Evolutionary conservation across 2,797 vertebrate genomes (phyloP).

Genomic region (Alosa sapidissima): DNA sequence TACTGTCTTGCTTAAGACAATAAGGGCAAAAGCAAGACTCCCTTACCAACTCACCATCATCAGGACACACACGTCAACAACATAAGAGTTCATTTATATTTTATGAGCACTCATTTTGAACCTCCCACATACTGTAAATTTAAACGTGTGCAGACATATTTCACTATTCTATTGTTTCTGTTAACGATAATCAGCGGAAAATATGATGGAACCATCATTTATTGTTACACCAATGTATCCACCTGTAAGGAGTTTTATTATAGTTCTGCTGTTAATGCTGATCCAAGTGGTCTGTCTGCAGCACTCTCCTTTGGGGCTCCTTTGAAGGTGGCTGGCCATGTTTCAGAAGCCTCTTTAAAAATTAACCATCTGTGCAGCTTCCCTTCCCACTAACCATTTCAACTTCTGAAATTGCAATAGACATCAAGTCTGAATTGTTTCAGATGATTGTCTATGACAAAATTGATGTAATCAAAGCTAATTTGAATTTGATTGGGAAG

Average conservation of each 20-base stretch:
- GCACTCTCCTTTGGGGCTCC: neutral
- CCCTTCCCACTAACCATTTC: neutral
- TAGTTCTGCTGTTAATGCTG: neutral
- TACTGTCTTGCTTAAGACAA: too few relatives aligned
- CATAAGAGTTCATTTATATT: neutral
- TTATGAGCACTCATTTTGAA: neutral
- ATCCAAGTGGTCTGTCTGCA: neutral
- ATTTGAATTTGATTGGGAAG: neutral
- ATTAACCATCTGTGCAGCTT: neutral
- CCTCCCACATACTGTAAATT: neutral
- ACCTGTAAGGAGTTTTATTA: neutral
- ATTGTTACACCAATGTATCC: neutral
- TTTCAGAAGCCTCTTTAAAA: neutral
- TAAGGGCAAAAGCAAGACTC: too few relatives aligned
- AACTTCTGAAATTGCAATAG: neutral
- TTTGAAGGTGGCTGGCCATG: conserved; percentile 1
- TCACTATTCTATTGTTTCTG: neutral
- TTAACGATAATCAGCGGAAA: neutral
- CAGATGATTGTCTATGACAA: neutral
- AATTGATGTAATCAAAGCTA: neutral
- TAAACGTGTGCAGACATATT: neutral
- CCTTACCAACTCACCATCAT: too few relatives aligned
- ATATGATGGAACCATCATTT: neutral
- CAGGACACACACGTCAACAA: neutral
- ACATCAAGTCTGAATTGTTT: neutral